A percentile compares a stretch with the other conserved stretches of the same genome.
phyloP scores from a whole-genome alignment of 2,113 vertebrate genomes.

The Burhinus bistriatus region DNA sequence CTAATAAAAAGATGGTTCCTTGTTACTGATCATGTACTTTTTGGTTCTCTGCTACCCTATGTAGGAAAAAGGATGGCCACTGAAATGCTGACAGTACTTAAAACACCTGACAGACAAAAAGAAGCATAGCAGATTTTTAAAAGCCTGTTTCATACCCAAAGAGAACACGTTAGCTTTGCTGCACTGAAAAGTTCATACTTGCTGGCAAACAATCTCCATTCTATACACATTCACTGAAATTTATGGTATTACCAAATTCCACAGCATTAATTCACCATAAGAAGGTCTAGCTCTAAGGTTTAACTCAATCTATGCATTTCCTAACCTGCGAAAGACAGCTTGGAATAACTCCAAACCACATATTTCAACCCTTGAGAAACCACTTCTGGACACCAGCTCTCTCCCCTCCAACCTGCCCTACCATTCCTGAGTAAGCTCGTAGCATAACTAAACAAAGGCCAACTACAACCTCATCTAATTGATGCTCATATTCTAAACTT shows the following conservation, averaged over 20 bases:
- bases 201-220: not conserved
- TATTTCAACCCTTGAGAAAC: not conserved
- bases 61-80: not conserved
- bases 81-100: not conserved
- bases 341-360: not conserved
- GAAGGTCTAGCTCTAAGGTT: not conserved
- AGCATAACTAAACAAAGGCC: not conserved
- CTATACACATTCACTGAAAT: not conserved
- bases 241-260: not conserved
- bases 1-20: not conserved
- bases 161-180: not conserved
- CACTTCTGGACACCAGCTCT: not conserved
- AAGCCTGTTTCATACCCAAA: not conserved
- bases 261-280: not conserved
- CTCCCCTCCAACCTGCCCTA: not conserved
- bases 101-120: not conserved
- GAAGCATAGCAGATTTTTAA: not conserved
- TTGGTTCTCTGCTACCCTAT: not conserved
- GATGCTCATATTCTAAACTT: constrained; percentile 16
- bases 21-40: not conserved
- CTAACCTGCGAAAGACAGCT: not conserved
- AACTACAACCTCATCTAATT: not conserved
- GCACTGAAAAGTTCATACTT: not conserved
- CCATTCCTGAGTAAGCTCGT: not conserved
- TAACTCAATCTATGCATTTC: not conserved